Evolutionary conservation across 2,888 invertebrate genomes (phyloP), one percentile per base, ranked within the genome.

Genomic region (Thymelicus acteon): DNA sequence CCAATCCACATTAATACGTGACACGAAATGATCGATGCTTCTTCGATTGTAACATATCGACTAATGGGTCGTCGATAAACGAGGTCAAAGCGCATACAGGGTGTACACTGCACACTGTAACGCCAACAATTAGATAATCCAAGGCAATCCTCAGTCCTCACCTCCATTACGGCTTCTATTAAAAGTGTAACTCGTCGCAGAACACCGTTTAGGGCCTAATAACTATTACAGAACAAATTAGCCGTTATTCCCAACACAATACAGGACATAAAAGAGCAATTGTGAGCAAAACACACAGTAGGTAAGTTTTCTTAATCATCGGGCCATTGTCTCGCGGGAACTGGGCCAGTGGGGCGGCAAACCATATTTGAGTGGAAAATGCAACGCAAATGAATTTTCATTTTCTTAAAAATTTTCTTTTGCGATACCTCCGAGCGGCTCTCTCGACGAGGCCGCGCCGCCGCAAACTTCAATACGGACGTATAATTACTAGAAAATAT

Each of bases 261-360:
- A 37, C 44, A 44, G 44, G 44, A 48, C n/a, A 37, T 31, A 60
- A 52, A 8, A 52, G 7, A 54, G 54, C 31, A 62, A 68, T 47
- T 52, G n/a, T 15, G n/a, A 31, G 47, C 52, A 57, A 67, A 49
- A 48, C 47, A 60, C 60, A 52, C 37, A 7, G 37, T 44, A n/a
- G 49, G 37, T 61, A 52, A n/a, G 60, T 61, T 62, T 68, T 57
- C 68, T 68, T 68, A 44, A 54, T 44, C 68, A 68, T 62, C 54
- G 61, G 60, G 24, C 15, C 68, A 68, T 68, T 68, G 54, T 62
- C 24, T 54, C 61, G 44, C 24, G 44, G n/a, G 12, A 61, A 68
- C 47, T 61, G 19, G 61, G 54, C 24, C 47, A 62, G 44, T 37
- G 62, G 61, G 58, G n/a, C 54, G 62, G 49, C 60, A 49, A 67